phyloP scores from a whole-genome alignment of 2,797 vertebrate species.

The Dermochelys coriacea region DNA sequence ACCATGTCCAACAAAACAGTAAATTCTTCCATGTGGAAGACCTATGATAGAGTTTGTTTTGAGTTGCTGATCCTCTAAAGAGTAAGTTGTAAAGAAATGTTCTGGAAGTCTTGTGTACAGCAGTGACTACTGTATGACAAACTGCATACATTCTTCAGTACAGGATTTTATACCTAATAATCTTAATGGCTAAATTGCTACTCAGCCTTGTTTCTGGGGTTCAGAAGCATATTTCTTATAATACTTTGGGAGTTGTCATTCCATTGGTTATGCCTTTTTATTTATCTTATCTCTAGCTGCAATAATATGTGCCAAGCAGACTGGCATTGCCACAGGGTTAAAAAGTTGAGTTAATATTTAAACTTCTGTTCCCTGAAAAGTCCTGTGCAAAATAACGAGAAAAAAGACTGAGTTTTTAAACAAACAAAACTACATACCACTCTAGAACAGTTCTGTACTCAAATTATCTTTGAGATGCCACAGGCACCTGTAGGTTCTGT shows the following conservation, averaged over 20 bases:
- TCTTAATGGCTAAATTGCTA: background rate
- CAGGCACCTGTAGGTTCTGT: background rate
- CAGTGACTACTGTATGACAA: background rate
- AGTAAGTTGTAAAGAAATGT: background rate
- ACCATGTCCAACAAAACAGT: slow-evolving; percentile 7
- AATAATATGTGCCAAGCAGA: background rate
- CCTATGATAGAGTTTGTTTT: background rate
- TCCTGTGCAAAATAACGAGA: slow-evolving; percentile 59
- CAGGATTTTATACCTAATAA: background rate
- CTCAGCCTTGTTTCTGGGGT: background rate
- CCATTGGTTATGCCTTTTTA: background rate
- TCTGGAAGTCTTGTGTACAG: background rate
- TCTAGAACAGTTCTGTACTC: background rate
- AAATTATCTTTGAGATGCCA: background rate
- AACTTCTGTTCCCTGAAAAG: slow-evolving; percentile 59
- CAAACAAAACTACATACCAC: slow-evolving; percentile 19
- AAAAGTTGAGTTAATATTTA: slow-evolving; percentile 76
- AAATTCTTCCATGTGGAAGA: background rate
- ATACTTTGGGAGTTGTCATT: background rate
- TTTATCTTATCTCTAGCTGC: slow-evolving; percentile 20
- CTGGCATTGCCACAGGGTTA: slow-evolving; percentile 51
- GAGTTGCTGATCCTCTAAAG: background rate
- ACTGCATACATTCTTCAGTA: background rate
- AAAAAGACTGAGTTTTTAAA: slow-evolving; percentile 63
- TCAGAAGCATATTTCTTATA: slow-evolving; percentile 43